These are phyloP conservation scores for Sylvicola fuscatus DNA, from an alignment of 2,888 invertebrate species.

Conservation along the genomic window DNA sequence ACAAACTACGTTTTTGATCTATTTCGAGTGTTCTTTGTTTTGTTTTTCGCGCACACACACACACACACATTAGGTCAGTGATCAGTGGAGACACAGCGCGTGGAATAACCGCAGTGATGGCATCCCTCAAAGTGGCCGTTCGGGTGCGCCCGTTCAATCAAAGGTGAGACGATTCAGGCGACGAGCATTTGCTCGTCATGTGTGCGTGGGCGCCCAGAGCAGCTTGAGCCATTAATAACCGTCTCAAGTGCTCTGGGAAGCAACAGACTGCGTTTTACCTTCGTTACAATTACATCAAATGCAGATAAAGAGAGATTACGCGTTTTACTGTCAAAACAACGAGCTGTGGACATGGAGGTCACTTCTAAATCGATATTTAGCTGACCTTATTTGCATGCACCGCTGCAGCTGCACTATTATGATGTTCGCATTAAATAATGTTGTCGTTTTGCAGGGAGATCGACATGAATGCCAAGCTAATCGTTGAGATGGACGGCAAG, in stretches of 20 bases:
- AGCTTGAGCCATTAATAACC: too few species aligned
- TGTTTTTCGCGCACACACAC: too few species aligned
- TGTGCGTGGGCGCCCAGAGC: background rate
- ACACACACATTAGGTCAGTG: too few species aligned
- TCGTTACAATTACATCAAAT: too few species aligned
- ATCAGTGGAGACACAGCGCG: background rate
- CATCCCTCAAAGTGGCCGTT: slow-evolving; percentile 81
- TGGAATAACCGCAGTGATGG: slow-evolving; percentile 34
- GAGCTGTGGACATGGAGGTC: too few species aligned
- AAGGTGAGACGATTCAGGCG: slow-evolving; percentile 34
- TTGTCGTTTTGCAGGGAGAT: slow-evolving; percentile 38
- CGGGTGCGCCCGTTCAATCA: slow-evolving; percentile 79
- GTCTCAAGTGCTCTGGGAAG: too few species aligned
- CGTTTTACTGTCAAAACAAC: too few species aligned
- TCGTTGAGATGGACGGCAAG: slow-evolving; percentile 71
- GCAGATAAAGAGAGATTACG: too few species aligned
- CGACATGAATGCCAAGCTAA: slow-evolving; percentile 62
- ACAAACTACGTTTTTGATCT: too few species aligned
- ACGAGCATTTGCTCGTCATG: slow-evolving; percentile 3
- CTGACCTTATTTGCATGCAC: background rate
- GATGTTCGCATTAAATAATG: slow-evolving; percentile 9
- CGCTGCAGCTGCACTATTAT: too few species aligned
- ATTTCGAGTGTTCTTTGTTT: too few species aligned
- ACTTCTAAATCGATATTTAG: slow-evolving; percentile 3
- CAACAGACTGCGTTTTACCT: too few species aligned